Evolutionary conservation across 2,888 invertebrate species (phyloP), one percentile per base, ranked within the genome.

Genomic region (Cryptus viduatorius): DNA sequence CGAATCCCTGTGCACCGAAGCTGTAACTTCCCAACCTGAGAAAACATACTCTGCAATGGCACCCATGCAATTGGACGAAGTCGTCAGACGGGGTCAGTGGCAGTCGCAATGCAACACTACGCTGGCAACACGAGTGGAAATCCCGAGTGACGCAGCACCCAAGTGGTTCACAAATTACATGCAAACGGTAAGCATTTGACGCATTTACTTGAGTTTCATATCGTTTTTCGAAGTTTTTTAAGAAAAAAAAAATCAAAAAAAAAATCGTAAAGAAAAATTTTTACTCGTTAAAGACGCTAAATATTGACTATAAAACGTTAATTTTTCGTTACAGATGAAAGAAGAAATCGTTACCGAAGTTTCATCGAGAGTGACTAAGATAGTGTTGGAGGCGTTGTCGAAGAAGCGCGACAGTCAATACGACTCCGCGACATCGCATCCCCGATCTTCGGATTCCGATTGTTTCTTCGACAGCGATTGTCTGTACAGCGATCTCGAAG

Each of bases 81-180:
- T 1, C 31, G 65, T 29, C 3, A n/a, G 46, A 24, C 37, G 72
- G 50, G 29, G 24, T 0, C 14, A 69, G 56, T 42, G 44, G 48
- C 68, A 61, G 10, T 14, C 65, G 10, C 31, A 19, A 3, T 61
- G 16, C 44, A 10, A 12, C 3, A 46, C 46, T 10, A 59, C 24
- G 5, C 59, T 5, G 24, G 24, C 29, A 1, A 46, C 65, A 10
- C 61, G 42, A 19, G 12, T 59, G 0, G 59, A 59, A 59, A 5
- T 3, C n/a, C 65, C 59, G 24, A 76, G 48, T 3, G 86, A 86
- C 75, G 88, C 83, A 0, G 91, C 93, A 14, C 94, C 94, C 3
- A 88, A 88, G 68, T 94, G 94, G 94, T 94, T 94, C 79, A 87
- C 87, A 29, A 90, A 89, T 69, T 93, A 93, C 79, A 94, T 94